These are phyloP conservation scores for Polypedilum vanderplanki DNA, from an alignment of 1,140 invertebrate species.

Conservation along the genomic window DNA sequence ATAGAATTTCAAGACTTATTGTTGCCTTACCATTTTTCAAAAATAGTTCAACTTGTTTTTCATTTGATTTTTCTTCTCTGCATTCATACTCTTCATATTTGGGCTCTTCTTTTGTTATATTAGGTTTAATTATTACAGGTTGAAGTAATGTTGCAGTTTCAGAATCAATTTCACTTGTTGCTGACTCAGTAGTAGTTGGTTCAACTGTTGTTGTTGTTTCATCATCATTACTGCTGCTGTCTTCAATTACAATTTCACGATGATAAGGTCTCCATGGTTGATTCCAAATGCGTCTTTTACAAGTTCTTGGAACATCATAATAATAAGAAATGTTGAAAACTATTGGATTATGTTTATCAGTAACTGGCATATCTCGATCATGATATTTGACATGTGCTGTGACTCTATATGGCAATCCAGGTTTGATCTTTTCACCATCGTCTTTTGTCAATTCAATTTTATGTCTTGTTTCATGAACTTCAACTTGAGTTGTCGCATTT, in stretches of 20 bases:
- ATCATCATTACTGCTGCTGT: background rate
- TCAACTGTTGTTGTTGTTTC: background rate
- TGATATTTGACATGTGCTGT: conserved; percentile 52
- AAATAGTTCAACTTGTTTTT: background rate
- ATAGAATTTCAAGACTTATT: background rate
- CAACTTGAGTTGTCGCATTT: conserved; percentile 62
- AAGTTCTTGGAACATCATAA: background rate
- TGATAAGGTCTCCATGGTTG: background rate
- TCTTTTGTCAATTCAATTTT: conserved; percentile 74
- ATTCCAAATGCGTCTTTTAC: background rate
- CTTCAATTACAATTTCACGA: background rate
- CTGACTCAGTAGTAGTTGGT: background rate
- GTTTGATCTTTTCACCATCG: conserved; percentile 78
- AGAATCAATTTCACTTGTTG: background rate
- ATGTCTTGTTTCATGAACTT: conserved; percentile 72
- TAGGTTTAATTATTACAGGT: conserved; percentile 44
- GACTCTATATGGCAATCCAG: conserved; percentile 73
- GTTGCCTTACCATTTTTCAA: background rate
- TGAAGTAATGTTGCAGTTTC: background rate
- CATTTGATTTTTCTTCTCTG: conserved; percentile 34
- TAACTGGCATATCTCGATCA: conserved; percentile 23
- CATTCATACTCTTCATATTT: conserved; percentile 53
- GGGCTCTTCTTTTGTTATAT: conserved; percentile 57
- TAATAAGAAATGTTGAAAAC: background rate
- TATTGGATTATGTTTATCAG: conserved; percentile 23